Evolutionary conservation across 2,888 invertebrate genomes (phyloP).

Genomic region (Erebia ligea): DNA sequence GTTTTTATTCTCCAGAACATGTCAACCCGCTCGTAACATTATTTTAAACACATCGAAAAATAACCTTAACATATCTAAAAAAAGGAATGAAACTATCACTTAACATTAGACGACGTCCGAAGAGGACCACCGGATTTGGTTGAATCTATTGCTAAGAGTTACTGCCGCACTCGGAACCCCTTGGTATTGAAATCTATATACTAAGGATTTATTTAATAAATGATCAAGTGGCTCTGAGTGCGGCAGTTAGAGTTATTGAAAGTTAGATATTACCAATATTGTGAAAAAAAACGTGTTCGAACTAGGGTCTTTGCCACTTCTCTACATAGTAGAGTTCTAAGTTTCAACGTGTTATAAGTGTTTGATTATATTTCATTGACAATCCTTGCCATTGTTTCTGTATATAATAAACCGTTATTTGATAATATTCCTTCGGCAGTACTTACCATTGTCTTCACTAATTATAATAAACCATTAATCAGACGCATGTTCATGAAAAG

Average conservation of each 20-base stretch:
- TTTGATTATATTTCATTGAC: constrained; percentile 12
- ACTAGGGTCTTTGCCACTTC: not conserved
- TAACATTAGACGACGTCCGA: too few relatives aligned
- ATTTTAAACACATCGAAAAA: too few relatives aligned
- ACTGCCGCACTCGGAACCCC: too few relatives aligned
- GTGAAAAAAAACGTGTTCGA: not conserved
- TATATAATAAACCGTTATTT: constrained; percentile 21
- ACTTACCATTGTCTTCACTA: constrained; percentile 4
- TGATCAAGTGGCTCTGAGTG: too few relatives aligned
- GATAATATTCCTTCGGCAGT: constrained; percentile 11
- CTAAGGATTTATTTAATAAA: too few relatives aligned
- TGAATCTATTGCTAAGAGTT: too few relatives aligned
- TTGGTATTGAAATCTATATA: too few relatives aligned
- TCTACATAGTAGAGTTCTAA: not conserved
- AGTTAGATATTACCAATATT: not conserved
- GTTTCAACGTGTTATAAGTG: not conserved
- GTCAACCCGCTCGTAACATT: too few relatives aligned
- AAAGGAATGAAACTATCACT: too few relatives aligned
- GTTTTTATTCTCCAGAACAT: too few relatives aligned
- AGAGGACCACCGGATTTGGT: too few relatives aligned
- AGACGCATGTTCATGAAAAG: not conserved
- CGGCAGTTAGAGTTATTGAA: not conserved
- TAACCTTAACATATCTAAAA: too few relatives aligned
- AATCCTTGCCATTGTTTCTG: constrained; percentile 12
- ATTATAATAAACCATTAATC: constrained; percentile 10